phyloP scores from a whole-genome alignment of 2,113 vertebrate species.

The Phrynocephalus versicolor region DNA sequence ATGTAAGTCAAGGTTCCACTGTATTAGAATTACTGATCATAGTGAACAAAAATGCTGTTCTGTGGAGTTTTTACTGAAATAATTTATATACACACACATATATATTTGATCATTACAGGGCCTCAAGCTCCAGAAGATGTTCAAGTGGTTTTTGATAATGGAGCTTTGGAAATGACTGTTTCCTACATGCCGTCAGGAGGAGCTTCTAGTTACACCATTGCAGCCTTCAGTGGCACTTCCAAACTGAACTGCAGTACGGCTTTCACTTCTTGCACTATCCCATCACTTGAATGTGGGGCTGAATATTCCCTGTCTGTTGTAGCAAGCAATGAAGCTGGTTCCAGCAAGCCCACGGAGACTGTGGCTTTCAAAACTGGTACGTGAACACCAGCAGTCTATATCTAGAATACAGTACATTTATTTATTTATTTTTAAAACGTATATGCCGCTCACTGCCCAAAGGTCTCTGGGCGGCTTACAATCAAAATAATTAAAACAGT shows the following conservation, averaged over 20 bases:
- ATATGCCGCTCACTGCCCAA: too few relatives aligned
- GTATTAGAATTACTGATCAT: too few relatives aligned
- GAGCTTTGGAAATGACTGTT: conserved; percentile 69
- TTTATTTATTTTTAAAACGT: neutral
- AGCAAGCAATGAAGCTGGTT: conserved; percentile 84
- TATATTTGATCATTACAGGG: conserved; percentile 61
- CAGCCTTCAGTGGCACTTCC: conserved; percentile 58
- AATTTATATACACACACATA: neutral
- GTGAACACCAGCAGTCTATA: conserved; percentile 29
- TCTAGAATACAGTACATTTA: neutral
- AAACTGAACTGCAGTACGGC: conserved; percentile 73
- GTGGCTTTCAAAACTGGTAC: conserved; percentile 81
- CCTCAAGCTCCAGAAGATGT: conserved; percentile 68
- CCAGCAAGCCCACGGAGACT: conserved; percentile 77
- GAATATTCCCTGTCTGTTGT: conserved; percentile 77
- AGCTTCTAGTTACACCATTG: conserved; percentile 73
- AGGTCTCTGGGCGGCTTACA: too few relatives aligned
- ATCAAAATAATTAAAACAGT: too few relatives aligned
- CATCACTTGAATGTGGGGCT: conserved; percentile 79
- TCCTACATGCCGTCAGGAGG: conserved; percentile 78
- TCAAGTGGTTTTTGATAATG: conserved; percentile 64
- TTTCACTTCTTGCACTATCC: conserved; percentile 74
- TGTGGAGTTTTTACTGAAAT: neutral
- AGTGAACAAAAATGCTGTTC: neutral
- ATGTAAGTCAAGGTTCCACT: too few relatives aligned